A percentile compares a stretch with the other conserved stretches of the same genome.
phyloP scores from a whole-genome alignment of 2,888 invertebrate species.

The Cephalotes varians region DNA sequence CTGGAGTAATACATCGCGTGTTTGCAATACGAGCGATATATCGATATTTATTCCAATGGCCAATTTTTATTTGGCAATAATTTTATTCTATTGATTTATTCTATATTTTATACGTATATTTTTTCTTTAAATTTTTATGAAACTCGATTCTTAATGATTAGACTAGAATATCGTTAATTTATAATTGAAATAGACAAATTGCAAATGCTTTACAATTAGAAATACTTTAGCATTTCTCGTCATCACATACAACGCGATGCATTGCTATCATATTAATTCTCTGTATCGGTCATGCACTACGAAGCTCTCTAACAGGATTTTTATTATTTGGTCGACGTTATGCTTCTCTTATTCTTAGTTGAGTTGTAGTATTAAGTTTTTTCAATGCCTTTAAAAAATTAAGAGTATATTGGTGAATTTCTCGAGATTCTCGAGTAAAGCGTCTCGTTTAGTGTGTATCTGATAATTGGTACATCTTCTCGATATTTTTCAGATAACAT shows the following conservation, averaged over 20 bases:
- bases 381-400: slow-evolving; percentile 10
- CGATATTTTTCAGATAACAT: slow-evolving; percentile 11
- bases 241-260: slow-evolving; percentile 24
- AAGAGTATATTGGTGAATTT: slow-evolving; percentile 4
- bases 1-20: slow-evolving; percentile 23
- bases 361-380: slow-evolving; percentile 14
- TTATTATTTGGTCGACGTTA: slow-evolving; percentile 40
- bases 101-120: neutral
- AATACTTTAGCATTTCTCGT: neutral
- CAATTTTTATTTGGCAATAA: slow-evolving; percentile 2
- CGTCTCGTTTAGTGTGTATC: slow-evolving; percentile 7
- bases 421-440: slow-evolving; percentile 31
- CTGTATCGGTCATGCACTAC: slow-evolving; percentile 25
- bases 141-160: neutral
- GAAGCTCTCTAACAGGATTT: slow-evolving; percentile 16
- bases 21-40: neutral
- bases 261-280: slow-evolving; percentile 29
- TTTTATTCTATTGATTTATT: neutral
- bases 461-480: slow-evolving; percentile 16
- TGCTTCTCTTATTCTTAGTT: slow-evolving; percentile 33
- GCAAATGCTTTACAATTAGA: neutral
- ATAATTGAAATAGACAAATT: slow-evolving; percentile 4
- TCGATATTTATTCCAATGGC: neutral
- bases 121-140: neutral
- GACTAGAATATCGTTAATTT: neutral